Evolutionary conservation across 92 coral and sea anemone species (phyloP), one percentile per base, ranked within the genome.

Genomic region (Porites evermanni): DNA sequence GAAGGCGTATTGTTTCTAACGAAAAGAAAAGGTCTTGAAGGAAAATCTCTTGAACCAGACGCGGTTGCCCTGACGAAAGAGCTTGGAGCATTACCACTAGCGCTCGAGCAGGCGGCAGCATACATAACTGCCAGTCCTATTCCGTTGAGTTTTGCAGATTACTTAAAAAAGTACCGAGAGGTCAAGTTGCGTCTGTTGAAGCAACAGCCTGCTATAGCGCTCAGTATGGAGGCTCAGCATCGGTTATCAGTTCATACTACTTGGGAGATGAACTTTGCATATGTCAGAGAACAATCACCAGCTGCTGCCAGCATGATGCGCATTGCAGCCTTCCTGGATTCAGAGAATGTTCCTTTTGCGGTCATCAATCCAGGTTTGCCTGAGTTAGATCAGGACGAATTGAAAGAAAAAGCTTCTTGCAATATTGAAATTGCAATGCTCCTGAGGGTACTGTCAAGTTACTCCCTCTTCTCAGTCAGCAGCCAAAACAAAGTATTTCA

Each of bases 211-310:
- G 61, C 64, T 3, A 64, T 68, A 24, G 72, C 89, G 2, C 18
- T 86, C 2, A 79, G 85, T 60, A 6, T 47, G 53, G 93, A 90
- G 65, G 79, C 81, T 9, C 73, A 21, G 74, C 79, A 90, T 58
- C 87, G 93, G 4, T 64, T 90, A 14, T 87, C 90, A 0, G 93
- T 90, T 14, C 83, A 77, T 8, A 90, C 93, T 2, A 90, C 93
- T 19, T 90, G 93, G 93, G 13, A 38, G 18, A 72, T 90, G 72
- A 90, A 90, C 77, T 80, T 90, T 82, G 85, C 77, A 29, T 70
- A 74, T 64, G 81, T 90, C 0, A 73, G 47, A 66, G 53, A 29
- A 13, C 3, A 16, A 14, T 70, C 74, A 16, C 74, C 74, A 12
- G 74, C 74, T 70, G 74, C 74, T 4, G 74, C 74, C 51, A 70